A percentile compares a stretch with the other conserved stretches of the same genome.
phyloP scores from a whole-genome alignment of 1,140 invertebrate species.

The Planococcus citri region DNA sequence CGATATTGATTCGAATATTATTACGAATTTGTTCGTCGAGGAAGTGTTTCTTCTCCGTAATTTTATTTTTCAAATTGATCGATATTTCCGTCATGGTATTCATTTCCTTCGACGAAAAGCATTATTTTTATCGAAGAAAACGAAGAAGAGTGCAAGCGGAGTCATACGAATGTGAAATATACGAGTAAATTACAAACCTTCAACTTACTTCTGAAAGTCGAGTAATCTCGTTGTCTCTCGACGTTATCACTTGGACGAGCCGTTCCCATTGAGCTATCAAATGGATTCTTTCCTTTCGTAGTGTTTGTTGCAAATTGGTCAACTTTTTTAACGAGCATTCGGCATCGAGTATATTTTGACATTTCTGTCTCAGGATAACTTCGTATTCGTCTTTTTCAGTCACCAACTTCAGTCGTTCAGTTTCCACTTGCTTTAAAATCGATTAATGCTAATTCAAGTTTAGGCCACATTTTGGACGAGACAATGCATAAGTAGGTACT shows the following conservation, averaged over 20 bases:
- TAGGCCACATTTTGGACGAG: no score
- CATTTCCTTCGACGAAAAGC: no score
- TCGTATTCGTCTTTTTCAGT: background rate
- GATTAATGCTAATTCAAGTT: no score
- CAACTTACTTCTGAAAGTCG: constrained; percentile 29
- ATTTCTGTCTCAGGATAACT: background rate
- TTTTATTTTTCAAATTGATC: background rate
- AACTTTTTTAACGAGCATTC: background rate
- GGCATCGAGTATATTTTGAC: background rate
- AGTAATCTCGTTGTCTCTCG: constrained; percentile 33
- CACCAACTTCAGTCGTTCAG: background rate
- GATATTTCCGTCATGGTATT: no score
- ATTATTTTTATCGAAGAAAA: no score
- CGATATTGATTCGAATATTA: background rate
- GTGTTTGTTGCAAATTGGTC: constrained; percentile 24
- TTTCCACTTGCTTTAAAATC: no score
- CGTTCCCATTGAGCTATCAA: constrained; percentile 36
- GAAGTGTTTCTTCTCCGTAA: background rate
- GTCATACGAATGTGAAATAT: no score
- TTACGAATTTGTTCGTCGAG: background rate
- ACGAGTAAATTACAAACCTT: background rate
- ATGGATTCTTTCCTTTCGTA: constrained; percentile 33
- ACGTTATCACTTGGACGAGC: constrained; percentile 20
- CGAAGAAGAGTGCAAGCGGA: no score
- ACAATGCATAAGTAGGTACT: no score